Base-by-base conservation (phyloP, 2,797 vertebrate species). In the Tinamus major region DNA sequence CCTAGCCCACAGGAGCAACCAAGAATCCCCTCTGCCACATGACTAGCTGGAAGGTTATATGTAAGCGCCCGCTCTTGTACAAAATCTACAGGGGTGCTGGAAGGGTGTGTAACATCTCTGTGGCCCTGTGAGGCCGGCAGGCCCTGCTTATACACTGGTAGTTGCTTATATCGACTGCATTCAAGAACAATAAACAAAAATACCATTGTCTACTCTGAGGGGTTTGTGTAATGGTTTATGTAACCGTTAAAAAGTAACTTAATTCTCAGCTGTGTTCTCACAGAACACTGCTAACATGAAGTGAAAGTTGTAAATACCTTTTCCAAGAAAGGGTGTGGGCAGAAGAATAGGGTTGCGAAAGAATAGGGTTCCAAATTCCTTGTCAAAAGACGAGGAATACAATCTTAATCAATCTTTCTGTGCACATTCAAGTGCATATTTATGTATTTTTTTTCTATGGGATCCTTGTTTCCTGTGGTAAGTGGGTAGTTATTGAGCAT, bases 141-240 rank as follows among this genome's bases (percentile, higher is more conserved):
- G 16, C 35, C 14, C 35, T 74, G 31, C n/a, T 75, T 83, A 37
- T 15, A 62, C 35, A 14, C 24, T 62, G 53, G 58, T 76, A 31
- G n/a, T 4, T 69, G 35, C 33, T 79, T 70, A 6, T 27, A 78
- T 24, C 26, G 23, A 8, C 56, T 21, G 2, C 19, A 68, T 69
- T 68, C 61, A 69, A 63, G 49, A 87, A 33, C 7, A 75, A 27
- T 35, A 78, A 87, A 82, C 48, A 93, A 56, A 89, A 93, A 62
- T 3, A 37, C 63, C 67, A 37, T 5, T 16, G 44, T 49, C 49
- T 75, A 0, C 75, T 87, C 85, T 48, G 83, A 87, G 61, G 26
- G 13, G 13, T 35, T 35, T 35, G 35, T 35, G 35, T 35, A 35
- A 35, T 35, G 35, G 35, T 49, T 55, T 42, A 39, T 75, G 41